Evolutionary conservation across 2,797 vertebrate genomes (phyloP).

Genomic region (Etheostoma nigrum): DNA sequence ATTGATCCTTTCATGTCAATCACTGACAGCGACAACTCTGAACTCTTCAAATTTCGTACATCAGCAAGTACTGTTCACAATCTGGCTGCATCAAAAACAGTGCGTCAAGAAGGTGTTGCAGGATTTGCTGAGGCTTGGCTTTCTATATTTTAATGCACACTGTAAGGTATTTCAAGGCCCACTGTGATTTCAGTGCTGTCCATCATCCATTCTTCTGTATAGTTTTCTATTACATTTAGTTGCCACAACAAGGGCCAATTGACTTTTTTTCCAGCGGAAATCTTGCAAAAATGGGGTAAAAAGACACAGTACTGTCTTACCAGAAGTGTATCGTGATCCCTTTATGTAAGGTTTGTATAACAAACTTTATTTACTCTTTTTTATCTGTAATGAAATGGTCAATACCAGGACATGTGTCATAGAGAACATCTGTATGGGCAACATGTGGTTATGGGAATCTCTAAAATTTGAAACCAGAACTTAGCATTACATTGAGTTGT

Average conservation of each 20-base stretch:
- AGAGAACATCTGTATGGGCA: background rate
- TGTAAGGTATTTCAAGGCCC: conserved; percentile 34
- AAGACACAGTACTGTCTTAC: background rate
- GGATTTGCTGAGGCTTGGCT: conserved; percentile 57
- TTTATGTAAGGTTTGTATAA: background rate
- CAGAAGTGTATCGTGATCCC: background rate
- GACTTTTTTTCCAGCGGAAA: background rate
- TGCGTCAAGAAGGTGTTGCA: conserved; percentile 31
- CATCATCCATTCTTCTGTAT: conserved; percentile 19
- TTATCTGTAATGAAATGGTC: background rate
- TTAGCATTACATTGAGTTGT: background rate
- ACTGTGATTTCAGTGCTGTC: conserved; percentile 18
- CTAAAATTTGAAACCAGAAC: background rate
- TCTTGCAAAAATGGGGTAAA: background rate
- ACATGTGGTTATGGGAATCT: background rate
- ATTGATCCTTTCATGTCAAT: conserved; percentile 85
- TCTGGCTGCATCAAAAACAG: conserved; percentile 61
- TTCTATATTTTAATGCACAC: conserved; percentile 48
- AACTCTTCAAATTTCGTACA: conserved; percentile 79
- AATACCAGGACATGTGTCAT: background rate
- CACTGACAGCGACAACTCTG: conserved; percentile 77
- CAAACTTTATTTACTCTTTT: background rate
- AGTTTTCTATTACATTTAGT: background rate
- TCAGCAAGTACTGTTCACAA: conserved; percentile 69
- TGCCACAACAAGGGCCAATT: background rate